Conservation (phyloP, 1,140 invertebrate species). For the Zaprionus africanus region DNA sequence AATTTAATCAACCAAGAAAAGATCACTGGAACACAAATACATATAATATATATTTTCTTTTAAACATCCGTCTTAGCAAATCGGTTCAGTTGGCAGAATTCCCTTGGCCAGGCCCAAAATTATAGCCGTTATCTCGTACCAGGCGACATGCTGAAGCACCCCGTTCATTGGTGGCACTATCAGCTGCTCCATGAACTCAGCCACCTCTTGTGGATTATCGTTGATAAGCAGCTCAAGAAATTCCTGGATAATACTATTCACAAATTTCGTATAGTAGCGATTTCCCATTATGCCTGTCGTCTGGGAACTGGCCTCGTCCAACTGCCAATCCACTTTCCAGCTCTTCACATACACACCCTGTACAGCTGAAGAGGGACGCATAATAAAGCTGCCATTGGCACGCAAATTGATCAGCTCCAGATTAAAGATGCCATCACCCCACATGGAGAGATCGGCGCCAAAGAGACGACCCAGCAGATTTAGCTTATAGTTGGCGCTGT, state of each 20-base stretch:
- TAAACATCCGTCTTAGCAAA: constrained; percentile 51
- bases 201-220: constrained; percentile 64
- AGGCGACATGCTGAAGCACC: constrained; percentile 63
- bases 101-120: constrained; percentile 65
- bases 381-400: constrained; percentile 67
- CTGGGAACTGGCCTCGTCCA: constrained; percentile 59
- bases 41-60: not conserved
- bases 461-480: constrained; percentile 48
- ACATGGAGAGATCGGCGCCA: constrained; percentile 39
- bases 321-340: constrained; percentile 63
- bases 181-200: constrained; percentile 59
- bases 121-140: constrained; percentile 72
- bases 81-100: constrained; percentile 63
- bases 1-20: not conserved
- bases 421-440: constrained; percentile 61
- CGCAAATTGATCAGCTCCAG: constrained; percentile 62
- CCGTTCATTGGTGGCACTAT: constrained; percentile 63
- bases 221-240: constrained; percentile 66
- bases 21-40: not conserved
- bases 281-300: constrained; percentile 65
- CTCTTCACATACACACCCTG: constrained; percentile 47
- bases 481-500: constrained; percentile 62
- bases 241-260: constrained; percentile 66
- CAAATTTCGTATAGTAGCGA: constrained; percentile 48
- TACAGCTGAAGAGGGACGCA: constrained; percentile 51